phyloP scores from a whole-genome alignment of 2,113 vertebrate genomes.

The Pomatorhinus ruficollis region DNA sequence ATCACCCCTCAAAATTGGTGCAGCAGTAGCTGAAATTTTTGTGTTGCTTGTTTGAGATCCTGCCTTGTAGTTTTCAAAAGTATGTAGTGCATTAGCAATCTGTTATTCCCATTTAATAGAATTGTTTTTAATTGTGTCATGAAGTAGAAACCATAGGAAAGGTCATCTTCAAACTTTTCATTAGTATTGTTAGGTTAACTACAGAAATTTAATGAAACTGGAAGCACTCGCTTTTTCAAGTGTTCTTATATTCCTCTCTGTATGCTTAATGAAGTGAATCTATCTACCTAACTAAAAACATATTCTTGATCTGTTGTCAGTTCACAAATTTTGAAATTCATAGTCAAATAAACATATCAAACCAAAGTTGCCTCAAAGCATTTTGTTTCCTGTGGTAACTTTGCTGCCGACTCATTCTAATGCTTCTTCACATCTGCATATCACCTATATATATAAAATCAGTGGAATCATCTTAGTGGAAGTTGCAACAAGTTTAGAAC shows the following conservation, averaged over 20 bases:
- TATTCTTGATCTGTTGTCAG: background rate
- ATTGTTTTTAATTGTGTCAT: background rate
- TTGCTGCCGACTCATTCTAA: background rate
- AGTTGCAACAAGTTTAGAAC: background rate
- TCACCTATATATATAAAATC: background rate
- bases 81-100: background rate
- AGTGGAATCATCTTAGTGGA: background rate
- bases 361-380: background rate
- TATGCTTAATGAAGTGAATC: background rate
- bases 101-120: background rate
- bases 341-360: background rate
- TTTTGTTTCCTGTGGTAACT: background rate
- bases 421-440: background rate
- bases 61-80: background rate
- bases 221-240: background rate
- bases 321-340: background rate
- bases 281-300: background rate
- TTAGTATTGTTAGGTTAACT: background rate
- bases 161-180: background rate
- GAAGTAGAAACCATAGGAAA: background rate
- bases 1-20: background rate
- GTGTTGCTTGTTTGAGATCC: background rate
- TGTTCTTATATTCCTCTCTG: background rate
- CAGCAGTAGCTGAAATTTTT: background rate
- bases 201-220: background rate